A percentile compares a stretch with the other conserved stretches of the same genome.
Conservation (phyloP, 2,113 vertebrate species). For the Tamias sibiricus region DNA sequence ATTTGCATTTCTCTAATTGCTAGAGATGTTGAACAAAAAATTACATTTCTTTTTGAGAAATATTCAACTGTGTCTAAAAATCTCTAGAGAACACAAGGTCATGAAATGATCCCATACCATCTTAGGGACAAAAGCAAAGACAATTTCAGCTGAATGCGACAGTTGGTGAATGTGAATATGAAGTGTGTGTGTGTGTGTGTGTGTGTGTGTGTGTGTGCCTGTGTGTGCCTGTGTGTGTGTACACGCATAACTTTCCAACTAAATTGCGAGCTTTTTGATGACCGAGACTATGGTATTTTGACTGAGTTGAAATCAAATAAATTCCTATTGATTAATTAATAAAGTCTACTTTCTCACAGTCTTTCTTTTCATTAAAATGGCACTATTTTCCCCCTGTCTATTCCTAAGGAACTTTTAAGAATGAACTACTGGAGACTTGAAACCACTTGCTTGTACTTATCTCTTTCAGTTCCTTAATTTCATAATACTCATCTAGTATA, state of each 20-base stretch:
- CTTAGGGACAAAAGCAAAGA: not conserved
- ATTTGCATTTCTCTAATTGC: too few species aligned
- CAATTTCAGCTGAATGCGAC: not conserved
- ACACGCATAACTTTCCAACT: not conserved
- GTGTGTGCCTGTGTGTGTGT: too few species aligned
- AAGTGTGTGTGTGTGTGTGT: not conserved
- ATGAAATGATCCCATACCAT: not conserved
- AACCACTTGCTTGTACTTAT: not conserved
- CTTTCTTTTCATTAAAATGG: not conserved
- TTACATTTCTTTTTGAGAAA: not conserved
- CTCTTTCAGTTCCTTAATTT: not conserved
- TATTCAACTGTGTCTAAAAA: not conserved
- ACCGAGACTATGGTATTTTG: not conserved
- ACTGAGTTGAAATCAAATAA: not conserved
- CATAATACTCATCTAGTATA: not conserved
- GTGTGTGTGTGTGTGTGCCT: too few species aligned
- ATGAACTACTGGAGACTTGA: not conserved
- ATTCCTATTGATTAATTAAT: slow-evolving; percentile 9
- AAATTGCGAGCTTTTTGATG: not conserved
- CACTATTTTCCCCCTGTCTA: not conserved
- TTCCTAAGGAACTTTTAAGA: not conserved
- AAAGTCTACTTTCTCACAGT: not conserved
- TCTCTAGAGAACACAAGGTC: not conserved
- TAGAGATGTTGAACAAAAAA: too few species aligned
- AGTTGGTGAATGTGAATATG: not conserved